Percentiles rank a stretch among this genome's conserved stretches.
phyloP scores from a whole-genome alignment of 2,797 vertebrate species.

The Eleutherodactylus coqui region DNA sequence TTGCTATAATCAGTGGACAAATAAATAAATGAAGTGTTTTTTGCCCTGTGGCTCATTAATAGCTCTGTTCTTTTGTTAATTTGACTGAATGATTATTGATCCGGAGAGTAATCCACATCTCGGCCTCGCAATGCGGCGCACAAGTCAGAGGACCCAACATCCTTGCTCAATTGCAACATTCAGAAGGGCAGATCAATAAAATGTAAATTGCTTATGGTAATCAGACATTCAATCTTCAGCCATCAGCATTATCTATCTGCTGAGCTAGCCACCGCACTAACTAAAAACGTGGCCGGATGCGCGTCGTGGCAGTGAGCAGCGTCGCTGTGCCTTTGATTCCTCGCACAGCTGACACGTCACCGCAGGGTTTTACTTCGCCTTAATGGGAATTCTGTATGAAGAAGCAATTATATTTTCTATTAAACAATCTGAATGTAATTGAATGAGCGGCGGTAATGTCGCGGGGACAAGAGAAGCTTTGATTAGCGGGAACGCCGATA shows the following conservation, averaged over 20 bases:
- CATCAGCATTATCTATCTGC: constrained; percentile 87
- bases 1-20: no score
- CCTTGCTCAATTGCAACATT: constrained; percentile 91
- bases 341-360: constrained; percentile 75
- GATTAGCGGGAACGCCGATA: constrained; percentile 82
- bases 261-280: constrained; percentile 84
- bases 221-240: constrained; percentile 89
- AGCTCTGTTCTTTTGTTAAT: constrained; percentile 90
- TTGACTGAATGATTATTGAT: constrained; percentile 88
- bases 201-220: constrained; percentile 99
- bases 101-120: constrained; percentile 77
- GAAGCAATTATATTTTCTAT: constrained; percentile 88
- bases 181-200: constrained; percentile 92
- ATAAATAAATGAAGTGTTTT: not conserved
- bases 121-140: constrained; percentile 73
- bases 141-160: constrained; percentile 53
- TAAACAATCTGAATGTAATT: constrained; percentile 84
- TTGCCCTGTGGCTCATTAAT: constrained; percentile 80
- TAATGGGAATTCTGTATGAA: constrained; percentile 84
- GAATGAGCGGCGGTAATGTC: constrained; percentile 84
- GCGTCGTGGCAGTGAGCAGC: constrained; percentile 80
- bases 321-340: constrained; percentile 74
- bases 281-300: constrained; percentile 84
- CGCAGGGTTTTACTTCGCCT: constrained; percentile 76
- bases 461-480: constrained; percentile 81